Conservation (phyloP, 2,113 vertebrate species). For the Oncorhynchus kisutch region DNA sequence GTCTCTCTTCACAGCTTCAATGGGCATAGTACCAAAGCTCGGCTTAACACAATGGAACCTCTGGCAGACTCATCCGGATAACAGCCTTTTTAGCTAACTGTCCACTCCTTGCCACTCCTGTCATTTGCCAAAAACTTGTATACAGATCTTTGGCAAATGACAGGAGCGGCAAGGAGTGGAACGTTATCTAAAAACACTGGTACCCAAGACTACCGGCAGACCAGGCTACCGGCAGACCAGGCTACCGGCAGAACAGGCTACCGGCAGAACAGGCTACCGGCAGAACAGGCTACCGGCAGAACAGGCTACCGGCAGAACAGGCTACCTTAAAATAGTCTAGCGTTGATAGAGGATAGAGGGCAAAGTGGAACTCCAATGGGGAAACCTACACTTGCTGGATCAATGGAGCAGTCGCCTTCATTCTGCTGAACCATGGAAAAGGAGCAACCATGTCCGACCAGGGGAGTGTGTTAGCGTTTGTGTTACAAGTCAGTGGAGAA, state of each 20-base stretch:
- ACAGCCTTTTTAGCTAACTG: no score
- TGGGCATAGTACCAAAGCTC: no score
- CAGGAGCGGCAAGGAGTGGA: no score
- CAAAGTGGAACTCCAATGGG: slow-evolving; percentile 37
- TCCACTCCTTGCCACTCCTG: no score
- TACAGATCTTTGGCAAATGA: no score
- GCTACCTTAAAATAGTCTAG: not conserved
- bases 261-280: not conserved
- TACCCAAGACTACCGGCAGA: not conserved
- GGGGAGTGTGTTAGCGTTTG: slow-evolving; percentile 25
- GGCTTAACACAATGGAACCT: no score
- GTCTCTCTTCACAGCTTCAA: no score
- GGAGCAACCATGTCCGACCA: slow-evolving; percentile 37
- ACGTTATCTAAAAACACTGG: no score
- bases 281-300: not conserved
- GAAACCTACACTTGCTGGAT: slow-evolving; percentile 49
- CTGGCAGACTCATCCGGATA: no score
- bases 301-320: not conserved
- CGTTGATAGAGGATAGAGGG: slow-evolving; percentile 15
- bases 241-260: no score
- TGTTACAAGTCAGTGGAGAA: not conserved
- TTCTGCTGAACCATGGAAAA: slow-evolving; percentile 69
- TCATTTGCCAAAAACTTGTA: no score
- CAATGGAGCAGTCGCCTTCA: slow-evolving; percentile 63
- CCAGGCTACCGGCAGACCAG: not conserved